Evolutionary conservation across 1,140 invertebrate species (phyloP), one percentile per base, ranked within the genome.

Genomic region (Drosophila navojoa): DNA sequence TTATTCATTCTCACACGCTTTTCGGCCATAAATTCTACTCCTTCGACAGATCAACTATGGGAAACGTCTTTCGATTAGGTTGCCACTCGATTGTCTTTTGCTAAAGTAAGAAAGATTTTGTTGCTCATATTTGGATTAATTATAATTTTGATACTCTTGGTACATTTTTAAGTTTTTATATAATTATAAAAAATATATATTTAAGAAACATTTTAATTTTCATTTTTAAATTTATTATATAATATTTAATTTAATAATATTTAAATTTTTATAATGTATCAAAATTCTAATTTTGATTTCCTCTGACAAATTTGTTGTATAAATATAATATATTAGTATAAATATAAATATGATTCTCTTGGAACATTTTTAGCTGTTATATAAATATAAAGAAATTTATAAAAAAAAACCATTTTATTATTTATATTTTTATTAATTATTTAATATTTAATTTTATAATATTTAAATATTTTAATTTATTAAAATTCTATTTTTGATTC

Each of bases 21-120:
- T 29, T 35, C 7, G 13, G 57, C 66, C 10, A 69, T 61, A 54
- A 60, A 61, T 61, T 49, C 19, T 53, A 35, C 27, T 22, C 45
- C 32, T 13, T 3, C 10, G 68, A 64, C 68, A 71, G 44, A 52
- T 62, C 50, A 47, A 61, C 29, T 42, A 16, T 42, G 9, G 4
- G 15, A 61, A 61, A 40, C 42, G 6, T 49, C 5, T 15, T 66
- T 54, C 13, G 25, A 29, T 58, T 55, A 29, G 9, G 5, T 25
- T 49, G 45, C 22, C 22, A 16, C 19, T 47, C 32, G 42, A n/a
- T 29, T 10, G 13, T 15, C 22, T 52, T 29, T 22, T 19, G 0
- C 27, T 6, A 5, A 35, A 19, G 19, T 53, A 4, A 15, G 1
- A 29, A 7, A 9, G 7, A 52, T 3, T 25, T 49, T 49, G 13